Evolutionary conservation across 2,888 invertebrate genomes (phyloP).

Genomic region (Pelosia muscerda): DNA sequence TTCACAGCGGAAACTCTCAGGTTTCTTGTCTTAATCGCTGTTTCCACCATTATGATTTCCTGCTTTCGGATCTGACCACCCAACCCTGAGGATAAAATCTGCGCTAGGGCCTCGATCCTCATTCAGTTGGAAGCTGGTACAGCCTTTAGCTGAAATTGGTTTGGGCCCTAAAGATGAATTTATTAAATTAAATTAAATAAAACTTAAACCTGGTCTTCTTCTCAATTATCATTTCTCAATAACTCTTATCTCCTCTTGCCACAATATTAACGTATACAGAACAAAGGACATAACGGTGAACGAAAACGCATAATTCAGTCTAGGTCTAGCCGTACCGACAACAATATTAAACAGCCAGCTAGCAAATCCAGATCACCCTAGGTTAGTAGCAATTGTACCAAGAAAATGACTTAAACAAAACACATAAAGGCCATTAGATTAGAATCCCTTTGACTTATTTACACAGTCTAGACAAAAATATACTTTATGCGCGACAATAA

Average conservation of each 20-base stretch:
- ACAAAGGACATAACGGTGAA: conserved; percentile 13
- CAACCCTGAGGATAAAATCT: no score
- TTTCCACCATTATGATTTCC: no score
- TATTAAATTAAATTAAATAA: no score
- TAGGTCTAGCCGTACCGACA: conserved; percentile 32
- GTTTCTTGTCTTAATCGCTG: no score
- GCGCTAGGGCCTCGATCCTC: no score
- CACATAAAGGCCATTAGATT: conserved; percentile 63
- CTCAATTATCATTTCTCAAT: no score
- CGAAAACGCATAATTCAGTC: conserved; percentile 35
- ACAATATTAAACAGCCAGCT: conserved; percentile 27
- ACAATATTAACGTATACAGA: not conserved
- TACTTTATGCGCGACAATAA: conserved; percentile 63
- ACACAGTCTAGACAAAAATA: conserved; percentile 66
- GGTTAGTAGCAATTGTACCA: conserved; percentile 47
- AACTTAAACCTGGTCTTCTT: not conserved
- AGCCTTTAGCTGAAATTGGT: no score
- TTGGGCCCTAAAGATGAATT: no score
- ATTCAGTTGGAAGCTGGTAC: no score
- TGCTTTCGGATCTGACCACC: no score
- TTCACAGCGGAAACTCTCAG: no score
- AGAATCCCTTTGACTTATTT: conserved; percentile 60
- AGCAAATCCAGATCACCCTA: conserved; percentile 43
- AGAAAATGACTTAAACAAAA: conserved; percentile 58
- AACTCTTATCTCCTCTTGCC: no score